Base-by-base conservation (phyloP, 1,140 invertebrate genomes). In the Sesamia nonagrioides region DNA sequence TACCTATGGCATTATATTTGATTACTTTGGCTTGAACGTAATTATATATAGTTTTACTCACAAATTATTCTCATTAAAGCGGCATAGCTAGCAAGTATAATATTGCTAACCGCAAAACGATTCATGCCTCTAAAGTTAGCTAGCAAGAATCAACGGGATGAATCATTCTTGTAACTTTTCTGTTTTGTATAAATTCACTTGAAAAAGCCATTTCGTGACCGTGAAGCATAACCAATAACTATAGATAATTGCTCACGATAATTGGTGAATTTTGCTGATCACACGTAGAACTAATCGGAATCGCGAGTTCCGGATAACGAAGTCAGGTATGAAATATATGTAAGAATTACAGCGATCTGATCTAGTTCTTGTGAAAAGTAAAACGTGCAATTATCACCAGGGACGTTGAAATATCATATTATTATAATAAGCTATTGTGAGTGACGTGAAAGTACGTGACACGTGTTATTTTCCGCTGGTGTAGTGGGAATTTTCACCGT, bases 221-320 rank as follows among this genome's bases (percentile, higher is more conserved):
- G 74, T 88, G 87, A 89, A 89, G 90, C 90, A 84, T 89, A 83
- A 84, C 90, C 79, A 87, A 91, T 82, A 56, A 78, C 60, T 80
- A 82, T 74, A 86, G 81, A 85, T 90, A 88, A 91, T 91, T 85
- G 81, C 80, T 83, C 45, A 33, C 52, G 27, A 82, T 89, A 89
- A 93, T 90, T 88, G 83, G 77, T 82, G 81, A 89, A 90, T 89
- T 90, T 84, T 89, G 82, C 56, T 75, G 78, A 86, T 86, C 85
- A 85, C 85, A 88, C 84, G 84, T 89, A 88, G 83, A 94, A 88
- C 89, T 79, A 92, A 92, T 91, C 87, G 82, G 48, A 81, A 84
- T 61, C 76, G 81, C 81, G 77, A 91, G 89, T 90, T 89, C 87
- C 91, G 86, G 84, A 90, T 84, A 84, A 88, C 71, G 74, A 77